Percentiles rank a stretch among this genome's conserved stretches.
These are phyloP conservation scores for Melipona bicolor DNA, from an alignment of 2,888 invertebrate species.

Conservation along the genomic window DNA sequence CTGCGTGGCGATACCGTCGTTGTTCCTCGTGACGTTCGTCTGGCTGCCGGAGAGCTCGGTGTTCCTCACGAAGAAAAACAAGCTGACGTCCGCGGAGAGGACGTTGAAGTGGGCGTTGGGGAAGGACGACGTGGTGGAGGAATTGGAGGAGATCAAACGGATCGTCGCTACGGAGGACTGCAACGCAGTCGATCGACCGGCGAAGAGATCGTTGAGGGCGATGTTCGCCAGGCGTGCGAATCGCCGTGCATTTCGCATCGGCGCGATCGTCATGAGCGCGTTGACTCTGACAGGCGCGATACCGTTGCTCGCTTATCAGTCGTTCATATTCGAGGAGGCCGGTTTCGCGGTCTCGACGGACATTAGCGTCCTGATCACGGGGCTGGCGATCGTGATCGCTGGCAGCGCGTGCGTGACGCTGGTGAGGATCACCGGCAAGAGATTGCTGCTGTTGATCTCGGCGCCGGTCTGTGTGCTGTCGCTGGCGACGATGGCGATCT, in stretches of 20 bases:
- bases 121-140: slow-evolving; percentile 78
- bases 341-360: slow-evolving; percentile 78
- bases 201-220: slow-evolving; percentile 40
- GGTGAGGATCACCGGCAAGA: slow-evolving; percentile 78
- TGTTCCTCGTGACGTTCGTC: slow-evolving; percentile 76
- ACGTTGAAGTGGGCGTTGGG: slow-evolving; percentile 80
- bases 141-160: slow-evolving; percentile 80
- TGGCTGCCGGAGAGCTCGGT: slow-evolving; percentile 82
- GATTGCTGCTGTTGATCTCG: slow-evolving; percentile 75
- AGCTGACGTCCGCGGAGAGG: slow-evolving; percentile 75
- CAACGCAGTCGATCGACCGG: slow-evolving; percentile 2
- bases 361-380: slow-evolving; percentile 76
- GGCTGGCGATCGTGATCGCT: slow-evolving; percentile 77
- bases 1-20: slow-evolving; percentile 72
- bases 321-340: slow-evolving; percentile 78
- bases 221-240: slow-evolving; percentile 68
- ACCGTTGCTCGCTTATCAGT: slow-evolving; percentile 80
- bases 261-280: slow-evolving; percentile 76
- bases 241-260: slow-evolving; percentile 76
- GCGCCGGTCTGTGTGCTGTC: slow-evolving; percentile 75
- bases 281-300: slow-evolving; percentile 80
- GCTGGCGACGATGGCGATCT: slow-evolving; percentile 74
- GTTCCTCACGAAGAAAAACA: slow-evolving; percentile 78
- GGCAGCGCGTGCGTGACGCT: slow-evolving; percentile 78
- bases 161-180: slow-evolving; percentile 77